Percentiles rank a stretch among this genome's conserved stretches.
Evolutionary conservation across 2,888 invertebrate species (phyloP).

Genomic region (Cephus spinipes): DNA sequence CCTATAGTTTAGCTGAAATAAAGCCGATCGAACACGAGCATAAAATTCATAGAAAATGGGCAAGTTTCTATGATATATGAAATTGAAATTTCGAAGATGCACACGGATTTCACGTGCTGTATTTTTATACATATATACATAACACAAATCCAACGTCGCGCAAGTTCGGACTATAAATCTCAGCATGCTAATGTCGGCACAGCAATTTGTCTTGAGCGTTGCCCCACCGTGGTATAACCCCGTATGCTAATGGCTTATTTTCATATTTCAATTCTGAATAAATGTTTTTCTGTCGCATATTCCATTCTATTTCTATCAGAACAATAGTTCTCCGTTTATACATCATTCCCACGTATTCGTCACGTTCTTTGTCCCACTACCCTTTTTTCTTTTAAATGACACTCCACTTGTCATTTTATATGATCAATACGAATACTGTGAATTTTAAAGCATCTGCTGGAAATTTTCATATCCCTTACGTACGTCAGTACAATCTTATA

Average conservation of each 20-base stretch:
- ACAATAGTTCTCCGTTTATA: neutral
- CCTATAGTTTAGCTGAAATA: neutral
- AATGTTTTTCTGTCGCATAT: constrained; percentile 10
- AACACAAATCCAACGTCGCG: neutral
- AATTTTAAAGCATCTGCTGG: neutral
- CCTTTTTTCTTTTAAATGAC: neutral
- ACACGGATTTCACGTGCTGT: neutral
- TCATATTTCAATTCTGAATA: constrained; percentile 22
- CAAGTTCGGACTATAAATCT: constrained; percentile 34
- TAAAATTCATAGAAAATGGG: neutral
- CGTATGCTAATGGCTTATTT: constrained; percentile 24
- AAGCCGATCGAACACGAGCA: neutral
- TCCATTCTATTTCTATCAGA: neutral
- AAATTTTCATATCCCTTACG: neutral
- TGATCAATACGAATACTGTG: neutral
- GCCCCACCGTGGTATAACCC: neutral
- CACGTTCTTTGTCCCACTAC: neutral
- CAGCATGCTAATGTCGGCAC: constrained; percentile 30
- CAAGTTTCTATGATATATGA: neutral
- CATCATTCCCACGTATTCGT: neutral
- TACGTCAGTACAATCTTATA: neutral
- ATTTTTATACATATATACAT: neutral
- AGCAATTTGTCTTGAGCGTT: constrained; percentile 27
- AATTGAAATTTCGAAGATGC: constrained; percentile 1
- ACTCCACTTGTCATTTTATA: neutral